Base-by-base conservation (phyloP, 1,140 invertebrate species). In the Laodelphax striatellus region DNA sequence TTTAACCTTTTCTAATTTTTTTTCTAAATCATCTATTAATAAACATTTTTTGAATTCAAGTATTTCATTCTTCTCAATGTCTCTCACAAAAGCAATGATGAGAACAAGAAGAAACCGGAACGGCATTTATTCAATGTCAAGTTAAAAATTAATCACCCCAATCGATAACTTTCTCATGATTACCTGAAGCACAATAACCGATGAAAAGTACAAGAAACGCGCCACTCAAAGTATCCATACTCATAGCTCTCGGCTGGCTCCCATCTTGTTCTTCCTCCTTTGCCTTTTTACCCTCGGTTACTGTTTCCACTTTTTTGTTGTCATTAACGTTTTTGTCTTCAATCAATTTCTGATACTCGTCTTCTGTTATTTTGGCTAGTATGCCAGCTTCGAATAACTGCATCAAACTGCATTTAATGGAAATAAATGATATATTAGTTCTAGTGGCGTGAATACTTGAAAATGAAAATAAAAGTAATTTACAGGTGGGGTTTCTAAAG, bases 311-410 rank as follows among this genome's bases (percentile, higher is more conserved):
- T 19, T 8, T 71, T 66, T 0, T 71, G 71, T 21, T 71, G 68
- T 62, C 74, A 66, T 52, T 76, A 6, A 21, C 56, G 11, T 46
- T 43, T 11, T 63, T 63, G 34, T 62, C 24, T 67, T 82, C 78
- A 19, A 80, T 80, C 55, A 85, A 73, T 24, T 79, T 81, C 64
- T 80, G 81, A 65, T 84, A 85, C 64, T 85, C 83, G 59, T 83
- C 80, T 61, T 79, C 79, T 0, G 84, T 84, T 73, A 86, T 84
- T 70, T 85, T 86, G 0, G 80, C 77, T 55, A 85, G 69, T 53
- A 86, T 86, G 5, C 84, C 84, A 17, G 81, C 80, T 73, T 86
- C 83, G 65, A 86, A 86, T 19, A 85, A 72, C 38, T 79, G 77
- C 76, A 85, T 85, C 13, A 86, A 68, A 17, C 84, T 85, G 61